Evolutionary conservation across 2,797 vertebrate genomes (phyloP), one percentile per base, ranked within the genome.

Genomic region (Brachyrhaphis roseni): DNA sequence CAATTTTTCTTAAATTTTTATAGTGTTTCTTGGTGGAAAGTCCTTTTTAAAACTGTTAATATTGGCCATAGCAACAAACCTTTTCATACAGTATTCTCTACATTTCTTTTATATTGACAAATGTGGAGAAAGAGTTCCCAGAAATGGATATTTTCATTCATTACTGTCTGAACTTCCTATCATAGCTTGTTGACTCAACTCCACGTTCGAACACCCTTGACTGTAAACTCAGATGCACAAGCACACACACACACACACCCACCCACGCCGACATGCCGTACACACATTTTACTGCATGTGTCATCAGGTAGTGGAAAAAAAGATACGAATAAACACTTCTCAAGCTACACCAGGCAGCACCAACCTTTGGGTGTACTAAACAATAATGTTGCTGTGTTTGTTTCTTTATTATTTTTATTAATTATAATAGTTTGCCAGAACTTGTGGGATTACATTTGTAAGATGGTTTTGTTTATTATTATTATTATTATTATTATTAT

Each of bases 131-230:
- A 96, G 95, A 86, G 94, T 96, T 97, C 95, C 97, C 96, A 94
- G 91, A 92, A 94, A 88, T 90, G 84, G 72, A 93, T 95, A 93
- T 95, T 92, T 95, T 96, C 94, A 95, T 96, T 96, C 96, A 95
- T 94, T 92, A 95, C 95, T 92, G 93, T 96, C 96, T 96, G 92
- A 95, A 96, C 95, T 95, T 94, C 94, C 94, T 95, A 90, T 97
- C 96, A 97, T 96, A 97, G 98, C 97, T 97, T 98, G 98, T 99
- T 99, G 97, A 98, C 97, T 98, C 96, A 97, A 96, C 97, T 96
- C 94, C 97, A 95, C 95, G 95, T 96, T 96, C 96, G 95, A 96
- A 96, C 91, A 88, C 83, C 86, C 87, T 87, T 78, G 28, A 76
- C 82, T 86, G 81, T 92, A 91, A 91, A 96, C 95, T 94, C 93